Percentiles rank a stretch among this genome's conserved stretches.
phyloP scores from a whole-genome alignment of 2,113 vertebrate species.

The Antennarius striatus region DNA sequence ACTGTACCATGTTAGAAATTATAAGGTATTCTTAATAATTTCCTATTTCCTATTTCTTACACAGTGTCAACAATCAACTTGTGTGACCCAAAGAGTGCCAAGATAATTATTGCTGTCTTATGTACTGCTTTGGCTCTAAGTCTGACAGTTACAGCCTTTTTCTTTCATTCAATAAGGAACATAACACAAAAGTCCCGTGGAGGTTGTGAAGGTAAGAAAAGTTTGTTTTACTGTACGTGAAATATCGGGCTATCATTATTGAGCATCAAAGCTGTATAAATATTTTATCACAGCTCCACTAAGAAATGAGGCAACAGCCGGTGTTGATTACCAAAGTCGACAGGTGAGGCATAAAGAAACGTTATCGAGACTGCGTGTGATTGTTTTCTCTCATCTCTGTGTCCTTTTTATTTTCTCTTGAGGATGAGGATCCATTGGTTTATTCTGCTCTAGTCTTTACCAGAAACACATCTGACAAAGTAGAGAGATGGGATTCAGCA shows the following conservation, averaged over 20 bases:
- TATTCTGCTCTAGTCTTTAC: background rate
- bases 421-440: background rate
- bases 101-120: background rate
- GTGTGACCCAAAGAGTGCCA: background rate
- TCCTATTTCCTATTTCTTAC: background rate
- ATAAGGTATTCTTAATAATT: background rate
- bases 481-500: background rate
- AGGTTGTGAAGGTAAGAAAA: background rate
- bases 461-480: background rate
- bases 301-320: background rate
- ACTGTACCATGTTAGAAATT: background rate
- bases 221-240: background rate
- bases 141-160: background rate
- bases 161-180: background rate
- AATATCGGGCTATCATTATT: background rate
- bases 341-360: background rate
- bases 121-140: background rate
- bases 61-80: background rate
- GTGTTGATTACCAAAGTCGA: background rate
- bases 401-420: background rate
- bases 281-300: background rate
- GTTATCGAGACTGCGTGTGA: background rate
- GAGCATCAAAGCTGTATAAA: background rate
- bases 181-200: background rate
- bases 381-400: background rate